These are phyloP conservation scores for Drosophila colorata DNA, from an alignment of 2,888 invertebrate genomes.

Conservation along the genomic window DNA sequence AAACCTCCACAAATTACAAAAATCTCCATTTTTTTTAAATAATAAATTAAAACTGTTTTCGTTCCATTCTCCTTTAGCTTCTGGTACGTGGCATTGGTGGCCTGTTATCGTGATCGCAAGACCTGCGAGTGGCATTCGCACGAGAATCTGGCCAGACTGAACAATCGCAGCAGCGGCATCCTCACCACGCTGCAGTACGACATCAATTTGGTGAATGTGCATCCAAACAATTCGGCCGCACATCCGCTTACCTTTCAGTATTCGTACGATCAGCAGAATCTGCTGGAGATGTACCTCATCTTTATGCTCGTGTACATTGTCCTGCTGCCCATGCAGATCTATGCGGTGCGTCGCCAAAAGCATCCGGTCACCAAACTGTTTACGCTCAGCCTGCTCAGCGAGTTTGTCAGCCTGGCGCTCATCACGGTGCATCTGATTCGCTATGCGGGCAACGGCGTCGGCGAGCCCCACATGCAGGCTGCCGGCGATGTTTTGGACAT, in stretches of 20 bases:
- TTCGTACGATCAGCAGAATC: slow-evolving; percentile 97
- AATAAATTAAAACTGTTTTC: too few species aligned
- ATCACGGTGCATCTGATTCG: slow-evolving; percentile 95
- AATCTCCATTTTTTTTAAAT: too few species aligned
- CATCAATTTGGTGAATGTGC: slow-evolving; percentile 98
- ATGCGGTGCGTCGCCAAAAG: slow-evolving; percentile 94
- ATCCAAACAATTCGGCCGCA: slow-evolving; percentile 93
- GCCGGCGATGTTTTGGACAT: slow-evolving; percentile 97
- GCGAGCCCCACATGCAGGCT: slow-evolving; percentile 92
- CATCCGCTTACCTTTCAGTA: slow-evolving; percentile 97
- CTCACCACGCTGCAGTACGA: slow-evolving; percentile 91
- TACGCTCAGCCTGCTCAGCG: slow-evolving; percentile 93
- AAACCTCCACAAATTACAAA: too few species aligned
- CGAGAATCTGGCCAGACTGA: slow-evolving; percentile 76
- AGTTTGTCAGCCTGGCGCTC: slow-evolving; percentile 93
- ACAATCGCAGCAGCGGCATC: slow-evolving; percentile 46
- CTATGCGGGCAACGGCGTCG: slow-evolving; percentile 96
- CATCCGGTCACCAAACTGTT: slow-evolving; percentile 96
- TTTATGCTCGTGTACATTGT: slow-evolving; percentile 95
- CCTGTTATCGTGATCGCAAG: slow-evolving; percentile 93
- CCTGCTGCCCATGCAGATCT: slow-evolving; percentile 94
- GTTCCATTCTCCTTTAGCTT: slow-evolving; percentile 88
- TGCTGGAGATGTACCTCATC: slow-evolving; percentile 94
- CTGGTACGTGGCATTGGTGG: slow-evolving; percentile 98
- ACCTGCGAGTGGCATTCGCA: slow-evolving; percentile 95